phyloP scores from a whole-genome alignment of 2,888 invertebrate genomes.

The Celastrina argiolus region DNA sequence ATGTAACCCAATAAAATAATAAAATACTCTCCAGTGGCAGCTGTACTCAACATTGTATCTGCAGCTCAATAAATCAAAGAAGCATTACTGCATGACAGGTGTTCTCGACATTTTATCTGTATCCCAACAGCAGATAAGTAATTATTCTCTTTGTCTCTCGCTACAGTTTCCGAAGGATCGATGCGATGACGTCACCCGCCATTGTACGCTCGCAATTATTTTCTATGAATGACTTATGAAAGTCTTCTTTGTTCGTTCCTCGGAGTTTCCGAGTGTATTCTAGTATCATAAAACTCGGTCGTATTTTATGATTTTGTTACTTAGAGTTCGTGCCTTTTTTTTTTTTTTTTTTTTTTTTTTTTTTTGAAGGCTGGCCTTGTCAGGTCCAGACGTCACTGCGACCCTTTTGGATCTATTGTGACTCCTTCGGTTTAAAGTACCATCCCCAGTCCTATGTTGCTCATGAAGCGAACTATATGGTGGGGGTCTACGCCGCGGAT shows the following conservation, averaged over 20 bases:
- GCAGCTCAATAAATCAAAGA: not conserved
- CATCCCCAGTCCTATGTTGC: too few species aligned
- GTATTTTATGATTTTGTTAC: not conserved
- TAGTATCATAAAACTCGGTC: not conserved
- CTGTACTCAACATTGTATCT: not conserved
- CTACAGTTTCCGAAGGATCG: constrained; percentile 49
- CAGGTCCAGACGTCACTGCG: too few species aligned
- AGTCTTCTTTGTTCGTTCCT: not conserved
- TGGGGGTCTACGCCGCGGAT: too few species aligned
- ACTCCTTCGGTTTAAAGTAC: too few species aligned
- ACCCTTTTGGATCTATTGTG: too few species aligned
- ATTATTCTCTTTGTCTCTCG: not conserved
- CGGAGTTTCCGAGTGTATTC: not conserved
- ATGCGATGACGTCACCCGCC: constrained; percentile 65
- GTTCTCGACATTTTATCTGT: too few species aligned
- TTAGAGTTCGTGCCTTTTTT: too few species aligned
- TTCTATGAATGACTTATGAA: constrained; percentile 7
- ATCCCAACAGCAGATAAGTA: not conserved
- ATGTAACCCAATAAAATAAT: not conserved
- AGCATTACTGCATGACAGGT: too few species aligned
- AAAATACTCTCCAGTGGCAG: not conserved
- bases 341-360: too few species aligned
- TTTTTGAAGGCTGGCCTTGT: too few species aligned
- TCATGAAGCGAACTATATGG: too few species aligned
- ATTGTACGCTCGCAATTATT: constrained; percentile 20